phyloP scores from a whole-genome alignment of 2,113 vertebrate genomes.

The Odocoileus hemionus region DNA sequence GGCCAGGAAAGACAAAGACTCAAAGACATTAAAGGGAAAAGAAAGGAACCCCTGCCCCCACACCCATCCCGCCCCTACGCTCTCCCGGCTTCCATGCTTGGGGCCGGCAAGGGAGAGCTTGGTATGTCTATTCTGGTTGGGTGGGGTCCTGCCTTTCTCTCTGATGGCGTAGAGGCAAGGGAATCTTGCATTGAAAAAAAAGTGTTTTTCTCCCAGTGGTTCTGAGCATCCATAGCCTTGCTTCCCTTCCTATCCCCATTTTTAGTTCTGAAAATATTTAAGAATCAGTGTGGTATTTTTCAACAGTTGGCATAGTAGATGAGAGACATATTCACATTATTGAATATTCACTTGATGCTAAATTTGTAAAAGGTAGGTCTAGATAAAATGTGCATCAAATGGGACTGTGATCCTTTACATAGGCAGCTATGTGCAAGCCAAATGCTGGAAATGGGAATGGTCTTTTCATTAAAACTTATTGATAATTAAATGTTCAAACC shows the following conservation, averaged over 20 bases:
- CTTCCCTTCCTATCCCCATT: neutral
- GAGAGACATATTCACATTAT: neutral
- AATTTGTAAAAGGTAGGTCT: neutral
- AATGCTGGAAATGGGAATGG: neutral
- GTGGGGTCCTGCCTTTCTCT: neutral
- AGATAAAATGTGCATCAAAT: neutral
- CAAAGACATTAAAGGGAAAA: neutral
- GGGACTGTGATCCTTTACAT: neutral
- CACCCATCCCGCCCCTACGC: accelerated
- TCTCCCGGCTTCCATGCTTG: neutral
- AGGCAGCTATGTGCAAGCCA: neutral
- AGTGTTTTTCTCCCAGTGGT: accelerated
- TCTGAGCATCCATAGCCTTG: neutral
- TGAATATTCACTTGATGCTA: neutral
- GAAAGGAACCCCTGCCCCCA: neutral
- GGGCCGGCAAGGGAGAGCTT: neutral
- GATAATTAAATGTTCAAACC: neutral
- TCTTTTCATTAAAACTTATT: neutral
- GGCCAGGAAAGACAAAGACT: neutral
- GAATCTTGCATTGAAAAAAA: neutral
- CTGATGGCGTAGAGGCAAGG: neutral
- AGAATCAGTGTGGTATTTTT: neutral
- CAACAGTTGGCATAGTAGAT: neutral
- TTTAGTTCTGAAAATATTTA: neutral
- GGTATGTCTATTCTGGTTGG: neutral